phyloP scores from a whole-genome alignment of 2,113 vertebrate species.

The Piprites chloris region DNA sequence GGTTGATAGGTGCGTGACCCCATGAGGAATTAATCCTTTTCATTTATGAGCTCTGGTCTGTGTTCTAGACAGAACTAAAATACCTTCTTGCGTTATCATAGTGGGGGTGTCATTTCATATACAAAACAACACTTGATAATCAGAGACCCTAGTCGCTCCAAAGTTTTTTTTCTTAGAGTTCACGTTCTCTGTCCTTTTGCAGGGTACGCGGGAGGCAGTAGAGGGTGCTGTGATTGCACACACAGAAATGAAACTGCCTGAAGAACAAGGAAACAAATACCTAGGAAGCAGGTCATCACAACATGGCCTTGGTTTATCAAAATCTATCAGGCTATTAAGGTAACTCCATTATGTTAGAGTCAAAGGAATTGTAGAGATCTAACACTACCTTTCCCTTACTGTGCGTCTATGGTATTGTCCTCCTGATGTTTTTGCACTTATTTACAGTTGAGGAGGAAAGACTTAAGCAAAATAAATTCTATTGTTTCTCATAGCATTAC shows the following conservation, averaged over 20 bases:
- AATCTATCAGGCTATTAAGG: neutral
- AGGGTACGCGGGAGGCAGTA: neutral
- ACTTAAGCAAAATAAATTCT: neutral
- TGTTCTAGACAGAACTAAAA: neutral
- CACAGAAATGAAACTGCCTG: neutral
- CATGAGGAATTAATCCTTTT: neutral
- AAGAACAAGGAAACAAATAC: neutral
- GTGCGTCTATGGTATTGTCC: neutral
- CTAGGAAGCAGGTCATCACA: neutral
- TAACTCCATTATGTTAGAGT: neutral
- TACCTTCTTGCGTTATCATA: accelerated
- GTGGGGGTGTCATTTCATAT: neutral
- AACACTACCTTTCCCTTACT: neutral
- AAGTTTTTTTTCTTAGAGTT: neutral
- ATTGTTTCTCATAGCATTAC: neutral
- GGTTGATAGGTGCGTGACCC: neutral
- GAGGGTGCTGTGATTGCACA: constrained; percentile 54
- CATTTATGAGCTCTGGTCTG: neutral
- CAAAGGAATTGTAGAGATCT: neutral
- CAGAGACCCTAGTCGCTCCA: accelerated
- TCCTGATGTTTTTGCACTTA: neutral
- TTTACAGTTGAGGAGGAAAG: neutral
- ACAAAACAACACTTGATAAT: too few species aligned
- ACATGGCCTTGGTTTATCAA: neutral
- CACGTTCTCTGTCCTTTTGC: neutral